Conservation (phyloP, 2,888 invertebrate species). For the Drosophila fungiperda region DNA sequence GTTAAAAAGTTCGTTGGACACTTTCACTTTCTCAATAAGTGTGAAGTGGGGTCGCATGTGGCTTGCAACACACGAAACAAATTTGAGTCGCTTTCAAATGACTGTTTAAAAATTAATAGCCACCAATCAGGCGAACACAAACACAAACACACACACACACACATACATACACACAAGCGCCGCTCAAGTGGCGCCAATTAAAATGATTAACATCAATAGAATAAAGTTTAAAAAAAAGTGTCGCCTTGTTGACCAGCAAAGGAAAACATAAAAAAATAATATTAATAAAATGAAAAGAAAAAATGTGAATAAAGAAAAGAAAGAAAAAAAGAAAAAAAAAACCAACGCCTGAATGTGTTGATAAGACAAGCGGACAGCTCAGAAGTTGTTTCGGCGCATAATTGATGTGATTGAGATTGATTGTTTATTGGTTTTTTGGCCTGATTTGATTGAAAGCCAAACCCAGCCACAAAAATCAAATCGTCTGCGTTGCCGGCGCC, state of each 20-base stretch:
- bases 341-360: slow-evolving; percentile 20
- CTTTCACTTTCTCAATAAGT: slow-evolving; percentile 64
- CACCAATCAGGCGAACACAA: slow-evolving; percentile 45
- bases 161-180: slow-evolving; percentile 6
- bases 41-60: slow-evolving; percentile 32
- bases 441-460: slow-evolving; percentile 55
- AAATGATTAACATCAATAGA: slow-evolving; percentile 77
- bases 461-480: slow-evolving; percentile 25
- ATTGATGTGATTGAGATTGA: slow-evolving; percentile 81
- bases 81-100: slow-evolving; percentile 78
- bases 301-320: slow-evolving; percentile 29
- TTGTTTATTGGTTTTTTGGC: slow-evolving; percentile 68
- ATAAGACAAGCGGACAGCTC: slow-evolving; percentile 65
- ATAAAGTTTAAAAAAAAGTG: slow-evolving; percentile 49
- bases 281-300: slow-evolving; percentile 12
- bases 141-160: neutral
- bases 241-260: slow-evolving; percentile 50
- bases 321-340: slow-evolving; percentile 3
- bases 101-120: slow-evolving; percentile 68
- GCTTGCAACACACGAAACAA: slow-evolving; percentile 70
- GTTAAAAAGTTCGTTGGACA: slow-evolving; percentile 60
- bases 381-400: slow-evolving; percentile 73
- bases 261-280: neutral
- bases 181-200: slow-evolving; percentile 78
- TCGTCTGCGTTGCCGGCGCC: slow-evolving; percentile 57